Evolutionary conservation across 2,888 invertebrate species (phyloP).

Genomic region (Drosophila subsilvestris): DNA sequence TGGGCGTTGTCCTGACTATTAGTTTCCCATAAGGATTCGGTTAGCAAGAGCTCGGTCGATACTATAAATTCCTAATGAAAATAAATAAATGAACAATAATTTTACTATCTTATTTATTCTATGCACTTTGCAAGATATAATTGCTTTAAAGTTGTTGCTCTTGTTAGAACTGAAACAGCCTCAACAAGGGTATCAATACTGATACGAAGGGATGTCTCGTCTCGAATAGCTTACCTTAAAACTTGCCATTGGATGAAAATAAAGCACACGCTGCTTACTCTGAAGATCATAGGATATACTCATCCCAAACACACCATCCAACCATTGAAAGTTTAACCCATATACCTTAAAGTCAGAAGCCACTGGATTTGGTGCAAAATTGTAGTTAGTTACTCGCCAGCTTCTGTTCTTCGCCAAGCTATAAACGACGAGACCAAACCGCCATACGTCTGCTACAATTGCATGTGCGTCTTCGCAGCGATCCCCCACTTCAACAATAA

Average conservation of each 20-base stretch:
- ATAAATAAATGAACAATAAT: conserved; percentile 3
- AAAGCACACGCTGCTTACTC: conserved; percentile 87
- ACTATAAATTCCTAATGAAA: conserved; percentile 88
- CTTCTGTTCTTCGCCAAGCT: conserved; percentile 81
- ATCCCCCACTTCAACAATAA: conserved; percentile 86
- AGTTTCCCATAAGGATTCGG: conserved; percentile 85
- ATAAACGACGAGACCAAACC: conserved; percentile 85
- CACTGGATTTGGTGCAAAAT: conserved; percentile 82
- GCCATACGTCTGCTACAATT: conserved; percentile 88
- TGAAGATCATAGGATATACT: conserved; percentile 86
- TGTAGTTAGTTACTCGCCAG: conserved; percentile 83
- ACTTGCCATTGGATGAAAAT: conserved; percentile 93
- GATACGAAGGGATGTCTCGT: neutral
- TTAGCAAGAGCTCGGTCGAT: conserved; percentile 87
- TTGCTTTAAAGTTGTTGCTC: neutral
- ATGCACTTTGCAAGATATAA: neutral
- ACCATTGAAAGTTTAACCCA: conserved; percentile 91
- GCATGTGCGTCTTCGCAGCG: conserved; percentile 86
- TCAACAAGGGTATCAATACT: neutral
- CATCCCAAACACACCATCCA: conserved; percentile 91
- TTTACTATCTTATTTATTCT: neutral
- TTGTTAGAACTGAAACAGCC: neutral
- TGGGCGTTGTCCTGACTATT: conserved; percentile 77
- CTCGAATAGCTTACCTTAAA: conserved; percentile 84
- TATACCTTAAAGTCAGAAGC: conserved; percentile 90